Percentiles rank a stretch among this genome's conserved stretches.
Conservation (phyloP, 2,888 invertebrate species). For the Phymatocera aterrima region DNA sequence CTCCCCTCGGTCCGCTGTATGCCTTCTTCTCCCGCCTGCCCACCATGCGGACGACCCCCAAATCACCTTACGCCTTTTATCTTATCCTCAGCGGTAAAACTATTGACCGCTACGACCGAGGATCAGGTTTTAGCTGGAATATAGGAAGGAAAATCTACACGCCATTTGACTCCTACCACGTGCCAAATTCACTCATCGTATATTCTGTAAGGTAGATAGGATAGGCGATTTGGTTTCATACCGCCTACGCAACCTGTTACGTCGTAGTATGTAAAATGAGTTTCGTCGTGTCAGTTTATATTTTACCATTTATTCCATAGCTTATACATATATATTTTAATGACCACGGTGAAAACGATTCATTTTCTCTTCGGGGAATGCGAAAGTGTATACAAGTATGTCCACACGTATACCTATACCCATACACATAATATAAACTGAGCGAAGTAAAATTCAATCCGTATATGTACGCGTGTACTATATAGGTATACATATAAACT, state of each 20-base stretch:
- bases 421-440: neutral
- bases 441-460: neutral
- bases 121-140: neutral
- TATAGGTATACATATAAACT: neutral
- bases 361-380: constrained; percentile 23
- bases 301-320: neutral
- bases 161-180: constrained; percentile 11
- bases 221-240: neutral
- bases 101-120: constrained; percentile 26
- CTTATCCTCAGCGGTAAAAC: constrained; percentile 38
- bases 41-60: constrained; percentile 48
- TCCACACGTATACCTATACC: neutral
- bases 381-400: constrained; percentile 1
- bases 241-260: neutral
- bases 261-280: neutral
- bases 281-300: neutral
- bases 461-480: neutral
- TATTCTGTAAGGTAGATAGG: neutral
- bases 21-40: constrained; percentile 45
- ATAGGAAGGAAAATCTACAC: constrained; percentile 3
- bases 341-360: constrained; percentile 7
- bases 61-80: constrained; percentile 46
- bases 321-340: neutral
- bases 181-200: constrained; percentile 28
- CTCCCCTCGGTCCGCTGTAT: constrained; percentile 47